Conservation (phyloP, 2,113 vertebrate genomes). For the Cairina moschata region DNA sequence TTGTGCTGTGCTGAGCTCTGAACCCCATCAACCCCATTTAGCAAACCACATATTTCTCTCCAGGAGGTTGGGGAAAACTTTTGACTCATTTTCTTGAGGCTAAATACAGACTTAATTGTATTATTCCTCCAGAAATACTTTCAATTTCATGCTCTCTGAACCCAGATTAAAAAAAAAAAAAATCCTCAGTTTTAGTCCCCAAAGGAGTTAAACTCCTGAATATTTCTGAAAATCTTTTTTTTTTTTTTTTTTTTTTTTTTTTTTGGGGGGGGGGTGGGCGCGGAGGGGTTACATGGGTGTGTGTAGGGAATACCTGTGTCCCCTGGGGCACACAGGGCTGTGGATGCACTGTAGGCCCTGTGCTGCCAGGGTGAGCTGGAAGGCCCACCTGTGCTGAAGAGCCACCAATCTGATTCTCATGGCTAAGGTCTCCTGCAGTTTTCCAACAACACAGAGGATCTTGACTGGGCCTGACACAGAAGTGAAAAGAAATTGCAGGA, state of each 20-base stretch:
- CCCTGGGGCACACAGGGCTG: no score
- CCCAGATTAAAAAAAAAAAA: background rate
- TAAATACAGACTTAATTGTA: background rate
- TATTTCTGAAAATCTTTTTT: no score
- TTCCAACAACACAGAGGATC: background rate
- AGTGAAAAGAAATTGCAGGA: background rate
- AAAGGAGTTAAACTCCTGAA: background rate
- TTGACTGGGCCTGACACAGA: background rate
- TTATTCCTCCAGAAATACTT: background rate
- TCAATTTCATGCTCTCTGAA: no score
- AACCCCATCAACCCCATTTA: background rate
- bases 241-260: no score
- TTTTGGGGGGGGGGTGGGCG: no score
- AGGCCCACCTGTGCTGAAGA: background rate
- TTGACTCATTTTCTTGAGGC: no score
- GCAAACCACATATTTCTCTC: background rate
- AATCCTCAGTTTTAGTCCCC: background rate
- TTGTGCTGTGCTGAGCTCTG: background rate
- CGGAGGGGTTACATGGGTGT: no score
- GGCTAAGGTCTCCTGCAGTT: background rate
- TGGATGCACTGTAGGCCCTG: fast-evolving
- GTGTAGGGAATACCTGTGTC: no score
- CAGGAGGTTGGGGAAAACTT: background rate
- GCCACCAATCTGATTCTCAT: background rate
- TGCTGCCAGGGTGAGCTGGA: background rate